These are phyloP conservation scores for Trichonephila clavipes DNA, from an alignment of 1,140 invertebrate genomes.

Conservation along the genomic window DNA sequence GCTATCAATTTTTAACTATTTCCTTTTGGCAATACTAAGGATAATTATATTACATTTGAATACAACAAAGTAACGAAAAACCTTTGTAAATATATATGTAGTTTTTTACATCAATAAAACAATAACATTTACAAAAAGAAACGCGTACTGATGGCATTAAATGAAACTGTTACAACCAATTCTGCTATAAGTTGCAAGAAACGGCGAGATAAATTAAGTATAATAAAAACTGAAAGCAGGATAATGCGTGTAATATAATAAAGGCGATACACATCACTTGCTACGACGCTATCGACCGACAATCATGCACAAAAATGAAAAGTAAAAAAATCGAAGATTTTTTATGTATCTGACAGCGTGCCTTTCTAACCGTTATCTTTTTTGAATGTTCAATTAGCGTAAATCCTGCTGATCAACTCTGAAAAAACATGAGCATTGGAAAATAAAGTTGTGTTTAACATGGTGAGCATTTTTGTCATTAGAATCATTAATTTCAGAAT, in stretches of 20 bases:
- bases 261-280: background rate
- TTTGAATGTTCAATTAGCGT: conserved; percentile 31
- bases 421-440: background rate
- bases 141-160: no score
- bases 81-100: no score
- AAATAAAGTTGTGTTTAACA: background rate
- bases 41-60: no score
- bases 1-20: no score
- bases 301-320: background rate
- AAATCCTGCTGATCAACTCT: conserved; percentile 1
- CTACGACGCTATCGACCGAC: conserved; percentile 12
- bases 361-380: background rate
- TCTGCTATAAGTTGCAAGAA: no score
- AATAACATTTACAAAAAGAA: no score
- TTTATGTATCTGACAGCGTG: background rate
- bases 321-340: background rate
- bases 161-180: no score
- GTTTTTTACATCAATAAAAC: no score
- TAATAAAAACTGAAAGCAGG: no score
- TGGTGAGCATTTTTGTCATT: background rate
- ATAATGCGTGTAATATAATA: background rate
- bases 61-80: no score
- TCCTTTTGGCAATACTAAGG: no score
- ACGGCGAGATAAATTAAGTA: no score
- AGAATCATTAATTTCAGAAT: background rate